Evolutionary conservation across 2,888 invertebrate species (phyloP).

Genomic region (Machimus atricapillus): DNA sequence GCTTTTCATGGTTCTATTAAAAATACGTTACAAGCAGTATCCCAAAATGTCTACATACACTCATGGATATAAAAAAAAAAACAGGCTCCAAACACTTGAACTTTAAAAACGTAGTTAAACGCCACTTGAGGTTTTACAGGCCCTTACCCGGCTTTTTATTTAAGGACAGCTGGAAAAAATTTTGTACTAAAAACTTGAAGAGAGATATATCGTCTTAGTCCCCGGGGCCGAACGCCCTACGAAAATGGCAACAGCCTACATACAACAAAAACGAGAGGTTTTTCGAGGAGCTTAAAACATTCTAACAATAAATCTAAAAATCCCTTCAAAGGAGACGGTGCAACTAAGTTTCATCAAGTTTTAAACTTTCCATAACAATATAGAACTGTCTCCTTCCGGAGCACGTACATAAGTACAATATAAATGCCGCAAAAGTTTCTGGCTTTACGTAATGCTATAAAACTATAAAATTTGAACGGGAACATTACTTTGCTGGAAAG

Average conservation of each 20-base stretch:
- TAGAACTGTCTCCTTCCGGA: neutral
- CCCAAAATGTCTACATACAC: neutral
- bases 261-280: neutral
- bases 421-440: neutral
- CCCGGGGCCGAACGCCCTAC: neutral
- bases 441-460: neutral
- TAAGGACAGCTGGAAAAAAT: neutral
- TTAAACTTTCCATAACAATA: neutral
- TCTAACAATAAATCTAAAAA: neutral
- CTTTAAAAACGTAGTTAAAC: neutral
- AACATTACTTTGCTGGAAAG: neutral
- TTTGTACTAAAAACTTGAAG: neutral
- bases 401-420: neutral
- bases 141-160: neutral
- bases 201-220: neutral
- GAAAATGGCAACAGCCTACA: neutral
- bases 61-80: neutral
- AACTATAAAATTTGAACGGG: neutral
- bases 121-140: neutral
- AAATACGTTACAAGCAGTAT: neutral
- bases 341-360: neutral
- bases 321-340: neutral
- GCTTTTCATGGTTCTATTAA: neutral
- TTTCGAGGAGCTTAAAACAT: neutral
- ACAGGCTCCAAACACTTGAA: neutral